Evolutionary conservation across 1,140 invertebrate genomes (phyloP).

Genomic region (Whitmania pigra): DNA sequence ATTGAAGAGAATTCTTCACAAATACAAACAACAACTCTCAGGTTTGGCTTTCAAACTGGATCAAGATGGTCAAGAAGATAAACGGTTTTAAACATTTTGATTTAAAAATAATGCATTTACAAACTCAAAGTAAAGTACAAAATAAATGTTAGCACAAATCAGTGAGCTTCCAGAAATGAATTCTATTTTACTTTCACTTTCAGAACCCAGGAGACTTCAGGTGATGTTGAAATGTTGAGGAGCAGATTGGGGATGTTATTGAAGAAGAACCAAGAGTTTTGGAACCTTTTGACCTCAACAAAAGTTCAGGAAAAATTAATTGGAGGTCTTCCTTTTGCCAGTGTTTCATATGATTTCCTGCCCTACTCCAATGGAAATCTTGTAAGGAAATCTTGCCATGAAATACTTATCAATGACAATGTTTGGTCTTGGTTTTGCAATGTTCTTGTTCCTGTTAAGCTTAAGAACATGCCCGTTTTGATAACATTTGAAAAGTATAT

Average conservation of each 20-base stretch:
- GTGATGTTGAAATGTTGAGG: conserved; percentile 4
- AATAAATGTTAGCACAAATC: not conserved
- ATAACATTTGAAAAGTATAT: too few species aligned
- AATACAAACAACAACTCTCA: too few species aligned
- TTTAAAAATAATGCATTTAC: not conserved
- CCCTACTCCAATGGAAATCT: conserved; percentile 1
- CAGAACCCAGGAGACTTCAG: not conserved
- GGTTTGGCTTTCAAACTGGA: too few species aligned
- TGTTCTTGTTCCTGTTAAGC: too few species aligned
- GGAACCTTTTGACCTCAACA: not conserved
- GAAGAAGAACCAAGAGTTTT: not conserved
- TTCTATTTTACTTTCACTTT: not conserved
- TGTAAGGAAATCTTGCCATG: not conserved
- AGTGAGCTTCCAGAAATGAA: not conserved
- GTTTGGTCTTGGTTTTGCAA: too few species aligned
- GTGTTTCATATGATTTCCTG: not conserved
- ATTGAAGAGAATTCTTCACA: too few species aligned
- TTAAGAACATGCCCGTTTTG: too few species aligned
- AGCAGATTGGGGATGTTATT: not conserved
- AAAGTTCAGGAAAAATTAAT: not conserved
- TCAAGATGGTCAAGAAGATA: too few species aligned
- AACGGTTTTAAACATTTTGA: not conserved
- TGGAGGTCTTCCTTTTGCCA: not conserved
- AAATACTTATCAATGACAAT: too few species aligned
- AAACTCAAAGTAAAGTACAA: not conserved